A percentile compares a stretch with the other conserved stretches of the same genome.
Evolutionary conservation across 2,113 vertebrate genomes (phyloP).

Genomic region (Caranx melampygus): DNA sequence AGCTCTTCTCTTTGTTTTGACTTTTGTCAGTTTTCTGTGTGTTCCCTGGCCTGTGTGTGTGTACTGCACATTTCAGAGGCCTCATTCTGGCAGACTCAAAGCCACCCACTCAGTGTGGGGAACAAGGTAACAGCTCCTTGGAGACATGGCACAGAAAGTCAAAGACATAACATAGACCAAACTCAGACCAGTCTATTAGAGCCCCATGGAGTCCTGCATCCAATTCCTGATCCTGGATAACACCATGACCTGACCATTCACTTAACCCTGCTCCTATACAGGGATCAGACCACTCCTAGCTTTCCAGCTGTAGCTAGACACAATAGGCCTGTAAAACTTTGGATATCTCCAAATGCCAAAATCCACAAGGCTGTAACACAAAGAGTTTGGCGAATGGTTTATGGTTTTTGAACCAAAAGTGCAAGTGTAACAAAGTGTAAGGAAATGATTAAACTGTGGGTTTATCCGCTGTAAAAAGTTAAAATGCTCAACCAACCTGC

Average conservation of each 20-base stretch:
- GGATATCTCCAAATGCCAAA: neutral
- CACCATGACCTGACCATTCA: neutral
- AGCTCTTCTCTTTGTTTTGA: slow-evolving; percentile 36
- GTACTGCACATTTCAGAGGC: slow-evolving; percentile 31
- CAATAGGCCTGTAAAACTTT: neutral
- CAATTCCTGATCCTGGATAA: slow-evolving; percentile 23
- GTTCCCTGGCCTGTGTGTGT: slow-evolving; percentile 23
- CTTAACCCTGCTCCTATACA: neutral
- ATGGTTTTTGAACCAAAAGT: no score
- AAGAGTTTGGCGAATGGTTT: neutral
- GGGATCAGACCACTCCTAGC: neutral
- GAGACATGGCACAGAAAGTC: slow-evolving; percentile 49
- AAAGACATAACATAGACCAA: slow-evolving; percentile 49
- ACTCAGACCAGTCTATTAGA: slow-evolving; percentile 25
- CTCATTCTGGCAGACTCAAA: slow-evolving; percentile 41
- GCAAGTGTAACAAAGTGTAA: no score
- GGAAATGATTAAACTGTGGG: no score
- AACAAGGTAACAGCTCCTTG: slow-evolving; percentile 48
- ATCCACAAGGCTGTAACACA: neutral
- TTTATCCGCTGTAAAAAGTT: neutral
- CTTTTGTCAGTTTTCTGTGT: slow-evolving; percentile 41
- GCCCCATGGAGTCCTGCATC: slow-evolving; percentile 11
- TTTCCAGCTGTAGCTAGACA: neutral
- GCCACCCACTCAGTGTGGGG: slow-evolving; percentile 48
- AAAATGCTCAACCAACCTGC: neutral